Base-by-base conservation (phyloP, 2,797 vertebrate species). In the Pantherophis alleghaniensis region DNA sequence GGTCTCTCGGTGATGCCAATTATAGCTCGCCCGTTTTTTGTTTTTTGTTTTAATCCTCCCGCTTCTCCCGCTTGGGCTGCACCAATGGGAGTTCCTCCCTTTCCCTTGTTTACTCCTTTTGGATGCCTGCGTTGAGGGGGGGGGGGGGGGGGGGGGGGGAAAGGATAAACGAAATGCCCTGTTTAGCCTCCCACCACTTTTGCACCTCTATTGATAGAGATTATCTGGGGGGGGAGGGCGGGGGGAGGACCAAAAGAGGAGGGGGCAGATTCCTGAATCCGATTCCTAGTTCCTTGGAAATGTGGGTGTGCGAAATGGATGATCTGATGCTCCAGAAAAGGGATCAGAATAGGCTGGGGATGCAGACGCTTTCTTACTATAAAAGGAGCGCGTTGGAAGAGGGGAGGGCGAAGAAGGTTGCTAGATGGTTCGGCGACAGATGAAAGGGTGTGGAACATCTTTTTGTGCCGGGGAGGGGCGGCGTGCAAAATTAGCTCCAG, bases 311-410 rank as follows among this genome's bases (percentile, higher is more conserved):
- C 37, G 74, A 47, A 47, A 24, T 5, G 20, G 20, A 42, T 24
- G 74, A 24, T 83, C 4, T 6, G 55, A 28, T 28, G 32, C 24
- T 86, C 79, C 32, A 63, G 86, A 28, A 28, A 63, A 37, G 12
- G 63, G 86, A 53, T 83, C 10, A 55, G 86, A 88, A 69, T 12
- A 56, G 32, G n/a, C 57, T 28, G 66, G 61, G 57, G 42, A n/a
- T 42, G 28, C 57, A 83, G 61, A 47, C 83, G 13, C 86, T 89
- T 61, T 74, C 57, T 93, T 56, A 91, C 87, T 93, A 91, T 89
- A 91, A 91, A 93, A 91, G 90, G 90, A 91, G 51, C 7, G 56
- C 20, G 10, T 24, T 20, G 32, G 90, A 51, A 24, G 20, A 9
- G n/a, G 16, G 89, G 89, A 42, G 20, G 42, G 88, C 24, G 63